Percentiles rank a stretch among this genome's conserved stretches.
Evolutionary conservation across 2,888 invertebrate species (phyloP).

Genomic region (Zaprionus obscuricornis): DNA sequence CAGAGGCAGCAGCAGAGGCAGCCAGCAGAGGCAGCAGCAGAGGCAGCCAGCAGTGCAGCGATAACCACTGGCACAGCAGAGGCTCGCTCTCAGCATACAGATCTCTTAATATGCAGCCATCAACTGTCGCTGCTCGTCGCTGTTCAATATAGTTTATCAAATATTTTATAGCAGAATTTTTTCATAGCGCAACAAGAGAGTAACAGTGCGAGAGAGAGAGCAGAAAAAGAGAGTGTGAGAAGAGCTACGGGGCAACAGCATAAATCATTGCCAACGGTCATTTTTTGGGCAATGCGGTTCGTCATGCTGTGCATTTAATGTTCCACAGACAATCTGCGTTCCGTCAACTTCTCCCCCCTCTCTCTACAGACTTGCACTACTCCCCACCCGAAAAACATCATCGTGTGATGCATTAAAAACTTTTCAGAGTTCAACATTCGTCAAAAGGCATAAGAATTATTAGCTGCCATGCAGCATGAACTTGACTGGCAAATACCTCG

Average conservation of each 20-base stretch:
- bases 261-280: conserved; percentile 65
- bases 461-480: too few species aligned
- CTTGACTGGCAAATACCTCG: too few species aligned
- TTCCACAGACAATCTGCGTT: not conserved
- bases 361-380: not conserved
- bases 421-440: too few species aligned
- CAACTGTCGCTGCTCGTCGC: conserved; percentile 61
- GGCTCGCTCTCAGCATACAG: not conserved
- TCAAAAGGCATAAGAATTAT: too few species aligned
- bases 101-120: conserved; percentile 64
- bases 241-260: conserved; percentile 29
- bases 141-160: conserved; percentile 65
- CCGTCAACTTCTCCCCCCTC: not conserved
- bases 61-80: too few species aligned
- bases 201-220: conserved; percentile 30
- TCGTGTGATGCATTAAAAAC: too few species aligned
- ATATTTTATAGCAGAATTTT: conserved; percentile 54
- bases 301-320: conserved; percentile 64
- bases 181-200: too few species aligned
- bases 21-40: too few species aligned
- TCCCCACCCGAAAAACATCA: too few species aligned
- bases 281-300: conserved; percentile 46
- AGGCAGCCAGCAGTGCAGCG: too few species aligned
- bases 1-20: too few species aligned
- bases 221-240: conserved; percentile 9